Evolutionary conservation across 2,888 invertebrate species (phyloP).

Genomic region (Allacma fusca): DNA sequence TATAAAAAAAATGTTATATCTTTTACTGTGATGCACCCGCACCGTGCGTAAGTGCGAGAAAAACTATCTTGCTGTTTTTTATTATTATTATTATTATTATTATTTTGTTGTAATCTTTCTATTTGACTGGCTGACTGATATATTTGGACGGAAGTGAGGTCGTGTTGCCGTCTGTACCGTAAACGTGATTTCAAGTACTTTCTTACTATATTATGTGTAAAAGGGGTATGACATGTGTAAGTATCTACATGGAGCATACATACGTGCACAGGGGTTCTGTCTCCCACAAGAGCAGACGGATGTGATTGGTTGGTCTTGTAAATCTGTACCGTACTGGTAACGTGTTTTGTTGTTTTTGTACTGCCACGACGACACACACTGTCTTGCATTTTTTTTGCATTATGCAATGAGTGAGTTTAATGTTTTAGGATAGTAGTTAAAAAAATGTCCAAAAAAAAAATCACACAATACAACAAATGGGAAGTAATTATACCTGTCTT

Average conservation of each 20-base stretch:
- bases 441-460: neutral
- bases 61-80: too few relatives aligned
- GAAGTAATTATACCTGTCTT: neutral
- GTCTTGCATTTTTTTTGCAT: neutral
- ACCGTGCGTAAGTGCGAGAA: too few relatives aligned
- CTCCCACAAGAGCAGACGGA: too few relatives aligned
- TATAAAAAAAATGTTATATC: neutral
- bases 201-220: too few relatives aligned
- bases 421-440: neutral
- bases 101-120: slow-evolving; percentile 12
- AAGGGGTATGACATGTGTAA: too few relatives aligned
- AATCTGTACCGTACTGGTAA: too few relatives aligned
- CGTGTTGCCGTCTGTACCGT: neutral
- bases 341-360: too few relatives aligned
- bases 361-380: neutral
- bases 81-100: slow-evolving; percentile 1
- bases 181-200: neutral
- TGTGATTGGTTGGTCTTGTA: too few relatives aligned
- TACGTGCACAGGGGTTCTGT: too few relatives aligned
- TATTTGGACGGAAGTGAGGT: slow-evolving; percentile 28
- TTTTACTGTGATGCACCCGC: slow-evolving; percentile 8
- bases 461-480: neutral
- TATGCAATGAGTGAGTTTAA: neutral
- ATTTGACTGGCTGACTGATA: slow-evolving; percentile 29
- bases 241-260: too few relatives aligned